Conservation (phyloP, 2,888 invertebrate genomes). For the Caprella mutica region DNA sequence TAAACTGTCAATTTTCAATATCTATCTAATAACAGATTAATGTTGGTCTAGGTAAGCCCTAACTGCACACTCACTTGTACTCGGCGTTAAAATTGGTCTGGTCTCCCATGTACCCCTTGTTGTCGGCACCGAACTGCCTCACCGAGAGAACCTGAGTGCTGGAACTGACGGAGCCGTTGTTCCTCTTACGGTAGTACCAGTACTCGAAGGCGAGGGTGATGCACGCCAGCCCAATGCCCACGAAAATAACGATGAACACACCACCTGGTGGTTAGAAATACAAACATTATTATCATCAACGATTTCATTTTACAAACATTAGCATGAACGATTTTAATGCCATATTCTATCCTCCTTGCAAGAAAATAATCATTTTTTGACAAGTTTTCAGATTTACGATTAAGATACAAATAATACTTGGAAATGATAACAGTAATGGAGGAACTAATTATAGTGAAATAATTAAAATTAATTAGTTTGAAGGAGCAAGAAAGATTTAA, state of each 20-base stretch:
- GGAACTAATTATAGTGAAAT: background rate
- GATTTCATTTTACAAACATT: background rate
- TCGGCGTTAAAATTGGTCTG: constrained; percentile 25
- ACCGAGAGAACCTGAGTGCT: constrained; percentile 27
- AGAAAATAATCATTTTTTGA: background rate
- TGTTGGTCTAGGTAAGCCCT: too few relatives aligned
- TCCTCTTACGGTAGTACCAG: constrained; percentile 64
- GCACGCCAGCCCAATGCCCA: constrained; percentile 83
- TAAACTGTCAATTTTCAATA: too few relatives aligned
- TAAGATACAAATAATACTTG: background rate
- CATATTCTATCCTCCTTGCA: background rate
- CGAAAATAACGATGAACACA: constrained; percentile 93
- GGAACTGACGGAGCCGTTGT: constrained; percentile 18
- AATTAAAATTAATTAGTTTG: background rate
- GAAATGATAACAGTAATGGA: background rate
- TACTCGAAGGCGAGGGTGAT: constrained; percentile 85
- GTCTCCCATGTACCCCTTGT: constrained; percentile 8
- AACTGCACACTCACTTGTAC: constrained; percentile 18
- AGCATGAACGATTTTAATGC: background rate
- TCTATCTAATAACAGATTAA: too few relatives aligned
- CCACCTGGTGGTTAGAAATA: constrained; percentile 55
- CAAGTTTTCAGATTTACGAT: background rate
- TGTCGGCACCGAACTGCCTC: constrained; percentile 4
- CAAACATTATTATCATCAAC: too few relatives aligned
- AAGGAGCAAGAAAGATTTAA: background rate